Conservation (phyloP, 1,140 invertebrate species). For the Drosophila tristis region DNA sequence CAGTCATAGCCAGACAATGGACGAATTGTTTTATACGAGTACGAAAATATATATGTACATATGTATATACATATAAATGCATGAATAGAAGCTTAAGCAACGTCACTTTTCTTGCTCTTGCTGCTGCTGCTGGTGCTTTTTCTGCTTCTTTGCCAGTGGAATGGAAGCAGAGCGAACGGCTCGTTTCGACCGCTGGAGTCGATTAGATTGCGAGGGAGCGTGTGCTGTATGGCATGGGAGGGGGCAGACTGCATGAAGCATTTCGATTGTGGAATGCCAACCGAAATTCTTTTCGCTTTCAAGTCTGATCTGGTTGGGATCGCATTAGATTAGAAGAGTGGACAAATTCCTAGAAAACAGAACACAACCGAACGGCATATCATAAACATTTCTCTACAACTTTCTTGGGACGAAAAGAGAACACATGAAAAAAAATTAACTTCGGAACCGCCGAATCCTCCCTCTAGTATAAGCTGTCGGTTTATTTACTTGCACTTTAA, state of each 20-base stretch:
- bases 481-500: no score
- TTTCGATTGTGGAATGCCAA: slow-evolving; percentile 7
- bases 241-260: no score
- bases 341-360: no score
- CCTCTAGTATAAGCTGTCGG: no score
- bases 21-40: neutral
- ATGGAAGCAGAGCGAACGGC: neutral
- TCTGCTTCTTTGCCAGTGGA: neutral
- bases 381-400: no score
- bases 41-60: neutral
- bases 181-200: no score
- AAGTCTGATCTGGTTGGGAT: neutral
- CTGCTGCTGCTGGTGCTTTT: no score
- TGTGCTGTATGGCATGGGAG: no score
- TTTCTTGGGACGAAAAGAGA: neutral
- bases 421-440: no score
- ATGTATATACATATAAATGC: no score
- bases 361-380: no score
- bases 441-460: no score
- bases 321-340: neutral
- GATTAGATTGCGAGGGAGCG: slow-evolving; percentile 30
- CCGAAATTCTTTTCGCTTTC: slow-evolving; percentile 17
- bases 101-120: neutral
- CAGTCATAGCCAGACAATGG: neutral
- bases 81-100: slow-evolving; percentile 19